A percentile compares a stretch with the other conserved stretches of the same genome.
Conservation (phyloP, 2,888 invertebrate species). For the Aporophyla lueneburgensis region DNA sequence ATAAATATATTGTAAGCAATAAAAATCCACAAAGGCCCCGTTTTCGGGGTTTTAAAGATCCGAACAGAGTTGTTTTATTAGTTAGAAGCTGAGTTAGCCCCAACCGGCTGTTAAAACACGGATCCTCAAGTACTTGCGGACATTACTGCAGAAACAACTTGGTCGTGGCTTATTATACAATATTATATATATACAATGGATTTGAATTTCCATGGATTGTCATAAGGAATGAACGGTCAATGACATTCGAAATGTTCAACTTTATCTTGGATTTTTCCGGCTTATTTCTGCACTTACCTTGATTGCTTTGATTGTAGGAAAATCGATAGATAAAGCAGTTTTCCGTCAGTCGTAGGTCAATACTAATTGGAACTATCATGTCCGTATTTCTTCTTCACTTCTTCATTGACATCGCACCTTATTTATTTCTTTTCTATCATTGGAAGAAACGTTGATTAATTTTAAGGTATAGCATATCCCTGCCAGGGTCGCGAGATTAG, state of each 20-base stretch:
- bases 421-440: too few species aligned
- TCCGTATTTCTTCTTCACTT: background rate
- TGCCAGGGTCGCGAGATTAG: too few species aligned
- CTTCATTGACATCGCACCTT: too few species aligned
- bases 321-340: background rate
- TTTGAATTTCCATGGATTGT: conserved; percentile 51
- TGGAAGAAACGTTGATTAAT: background rate
- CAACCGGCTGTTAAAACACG: conserved; percentile 62
- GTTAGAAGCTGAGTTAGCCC: conserved; percentile 54
- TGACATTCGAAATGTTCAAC: conserved; percentile 18
- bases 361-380: background rate
- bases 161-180: conserved; percentile 54
- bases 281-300: background rate
- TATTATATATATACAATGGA: conserved; percentile 59
- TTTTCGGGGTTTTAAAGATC: conserved; percentile 57
- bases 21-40: conserved; percentile 47
- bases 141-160: conserved; percentile 61
- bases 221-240: conserved; percentile 22
- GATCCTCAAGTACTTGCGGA: conserved; percentile 51
- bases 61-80: conserved; percentile 59
- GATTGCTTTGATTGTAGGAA: background rate
- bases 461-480: too few species aligned
- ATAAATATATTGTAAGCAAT: conserved; percentile 61
- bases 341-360: background rate
- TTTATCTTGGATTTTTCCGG: conserved; percentile 13